Percentiles rank a stretch among this genome's conserved stretches.
phyloP scores from a whole-genome alignment of 2,888 invertebrate genomes.

The Taenaris catops region DNA sequence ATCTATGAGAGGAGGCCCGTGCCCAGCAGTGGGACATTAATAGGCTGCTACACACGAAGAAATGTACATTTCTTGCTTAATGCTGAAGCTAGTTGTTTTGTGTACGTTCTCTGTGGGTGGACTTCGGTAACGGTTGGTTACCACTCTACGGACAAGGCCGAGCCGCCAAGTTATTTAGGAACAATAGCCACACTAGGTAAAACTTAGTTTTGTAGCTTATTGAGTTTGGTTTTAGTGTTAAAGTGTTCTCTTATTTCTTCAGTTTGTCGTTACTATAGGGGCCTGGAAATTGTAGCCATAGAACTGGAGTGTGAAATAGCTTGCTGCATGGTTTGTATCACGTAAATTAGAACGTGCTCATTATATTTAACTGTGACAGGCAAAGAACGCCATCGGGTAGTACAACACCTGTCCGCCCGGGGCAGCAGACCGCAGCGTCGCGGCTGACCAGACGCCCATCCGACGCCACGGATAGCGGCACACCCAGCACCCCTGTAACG shows the following conservation, averaged over 20 bases:
- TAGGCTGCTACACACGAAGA: too few relatives aligned
- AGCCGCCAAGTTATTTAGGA: too few relatives aligned
- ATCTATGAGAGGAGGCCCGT: too few relatives aligned
- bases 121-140: too few relatives aligned
- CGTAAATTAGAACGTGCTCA: background rate
- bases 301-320: slow-evolving; percentile 23
- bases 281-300: slow-evolving; percentile 18
- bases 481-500: slow-evolving; percentile 62
- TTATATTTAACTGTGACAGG: slow-evolving; percentile 50
- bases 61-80: too few relatives aligned
- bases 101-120: too few relatives aligned
- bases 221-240: slow-evolving; percentile 24
- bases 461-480: slow-evolving; percentile 83
- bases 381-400: slow-evolving; percentile 89
- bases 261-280: slow-evolving; percentile 22
- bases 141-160: too few relatives aligned
- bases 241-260: slow-evolving; percentile 22
- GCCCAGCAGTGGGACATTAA: too few relatives aligned
- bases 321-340: slow-evolving; percentile 23
- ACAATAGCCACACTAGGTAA: slow-evolving; percentile 73
- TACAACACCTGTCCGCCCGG: slow-evolving; percentile 84
- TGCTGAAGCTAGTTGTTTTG: too few relatives aligned
- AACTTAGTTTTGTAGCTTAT: slow-evolving; percentile 31
- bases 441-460: slow-evolving; percentile 83
- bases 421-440: slow-evolving; percentile 81